Conservation (phyloP, 2,888 invertebrate genomes). For the Ectemnius cavifrons region DNA sequence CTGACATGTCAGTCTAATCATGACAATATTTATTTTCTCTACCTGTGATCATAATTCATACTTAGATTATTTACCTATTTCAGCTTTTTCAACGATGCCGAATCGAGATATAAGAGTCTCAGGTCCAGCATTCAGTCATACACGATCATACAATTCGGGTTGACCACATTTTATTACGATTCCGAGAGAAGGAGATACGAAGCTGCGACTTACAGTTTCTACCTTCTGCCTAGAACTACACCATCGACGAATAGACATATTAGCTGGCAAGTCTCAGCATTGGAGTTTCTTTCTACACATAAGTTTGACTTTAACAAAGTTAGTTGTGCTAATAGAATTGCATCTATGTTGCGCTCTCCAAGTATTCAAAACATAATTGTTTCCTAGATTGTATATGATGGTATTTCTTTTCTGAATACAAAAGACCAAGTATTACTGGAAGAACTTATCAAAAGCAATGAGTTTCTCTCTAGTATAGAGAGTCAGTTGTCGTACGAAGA, state of each 20-base stretch:
- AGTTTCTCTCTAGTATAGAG: conserved; percentile 61
- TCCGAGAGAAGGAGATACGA: conserved; percentile 81
- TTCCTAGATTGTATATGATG: conserved; percentile 84
- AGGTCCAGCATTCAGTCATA: conserved; percentile 79
- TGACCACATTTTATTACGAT: conserved; percentile 83
- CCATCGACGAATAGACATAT: conserved; percentile 82
- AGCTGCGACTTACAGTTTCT: conserved; percentile 84
- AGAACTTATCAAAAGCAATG: conserved; percentile 74
- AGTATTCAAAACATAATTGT: no score
- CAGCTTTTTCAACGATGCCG: conserved; percentile 82
- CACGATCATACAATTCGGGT: conserved; percentile 84
- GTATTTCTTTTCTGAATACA: conserved; percentile 84
- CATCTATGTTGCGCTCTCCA: no score
- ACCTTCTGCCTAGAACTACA: conserved; percentile 83
- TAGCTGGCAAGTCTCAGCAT: conserved; percentile 82
- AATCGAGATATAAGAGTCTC: conserved; percentile 80
- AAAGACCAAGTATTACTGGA: conserved; percentile 78
- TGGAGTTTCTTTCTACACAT: conserved; percentile 83
- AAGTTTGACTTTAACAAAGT: conserved; percentile 90
- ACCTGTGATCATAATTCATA: neutral
- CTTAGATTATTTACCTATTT: conserved; percentile 58
- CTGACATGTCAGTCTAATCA: conserved; percentile 79
- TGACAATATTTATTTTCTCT: neutral
- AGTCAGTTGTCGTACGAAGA: conserved; percentile 55
- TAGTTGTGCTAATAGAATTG: conserved; percentile 51